Evolutionary conservation across 2,113 vertebrate genomes (phyloP).

Genomic region (Garra rufa): DNA sequence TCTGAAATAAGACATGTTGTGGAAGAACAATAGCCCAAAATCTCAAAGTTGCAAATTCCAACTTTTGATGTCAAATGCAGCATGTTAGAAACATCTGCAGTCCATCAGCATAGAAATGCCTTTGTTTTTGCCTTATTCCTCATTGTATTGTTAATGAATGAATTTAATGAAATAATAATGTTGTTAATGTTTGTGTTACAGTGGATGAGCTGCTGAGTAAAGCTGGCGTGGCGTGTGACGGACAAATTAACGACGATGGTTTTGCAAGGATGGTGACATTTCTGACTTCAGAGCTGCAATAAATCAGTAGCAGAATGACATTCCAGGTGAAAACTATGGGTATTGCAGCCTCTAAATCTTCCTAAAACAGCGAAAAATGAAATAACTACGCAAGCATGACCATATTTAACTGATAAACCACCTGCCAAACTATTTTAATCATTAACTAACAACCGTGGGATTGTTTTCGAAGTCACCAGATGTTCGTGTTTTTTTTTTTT

Average conservation of each 20-base stretch:
- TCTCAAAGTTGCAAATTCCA: neutral
- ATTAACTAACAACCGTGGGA: constrained; percentile 47
- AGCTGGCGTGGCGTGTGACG: constrained; percentile 70
- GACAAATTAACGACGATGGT: constrained; percentile 80
- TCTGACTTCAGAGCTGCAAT: neutral
- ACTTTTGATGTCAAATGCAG: neutral
- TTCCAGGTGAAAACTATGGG: neutral
- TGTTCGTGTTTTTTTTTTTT: neutral
- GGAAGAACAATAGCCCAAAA: neutral
- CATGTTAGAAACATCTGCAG: neutral
- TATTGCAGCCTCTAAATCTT: neutral
- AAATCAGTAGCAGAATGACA: neutral
- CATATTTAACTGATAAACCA: neutral
- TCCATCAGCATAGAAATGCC: neutral
- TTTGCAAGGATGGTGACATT: constrained; percentile 69
- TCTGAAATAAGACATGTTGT: neutral
- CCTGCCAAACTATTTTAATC: neutral
- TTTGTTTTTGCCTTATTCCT: neutral
- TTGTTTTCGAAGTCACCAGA: constrained; percentile 1
- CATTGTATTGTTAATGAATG: neutral
- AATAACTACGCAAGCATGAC: neutral
- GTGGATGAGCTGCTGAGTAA: constrained; percentile 85
- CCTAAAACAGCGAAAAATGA: neutral
- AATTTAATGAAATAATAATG: neutral
- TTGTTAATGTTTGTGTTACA: constrained; percentile 58